These are phyloP conservation scores for Fregetta grallaria DNA, from an alignment of 2,113 vertebrate genomes.

Conservation along the genomic window DNA sequence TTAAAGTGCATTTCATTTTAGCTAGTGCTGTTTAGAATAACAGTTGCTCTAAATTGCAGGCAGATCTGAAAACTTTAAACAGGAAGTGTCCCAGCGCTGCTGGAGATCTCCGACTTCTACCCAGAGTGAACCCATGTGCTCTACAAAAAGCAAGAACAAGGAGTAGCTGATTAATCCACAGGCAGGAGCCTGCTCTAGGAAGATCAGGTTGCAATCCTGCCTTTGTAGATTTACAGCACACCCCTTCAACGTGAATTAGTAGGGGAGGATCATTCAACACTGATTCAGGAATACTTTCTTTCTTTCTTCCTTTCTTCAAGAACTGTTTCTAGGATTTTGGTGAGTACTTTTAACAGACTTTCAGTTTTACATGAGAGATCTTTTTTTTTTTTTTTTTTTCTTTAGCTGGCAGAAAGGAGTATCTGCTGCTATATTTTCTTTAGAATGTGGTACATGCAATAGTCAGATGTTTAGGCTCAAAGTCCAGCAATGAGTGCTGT, in stretches of 20 bases:
- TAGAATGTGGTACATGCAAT: neutral
- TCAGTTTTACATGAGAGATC: neutral
- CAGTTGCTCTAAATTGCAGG: neutral
- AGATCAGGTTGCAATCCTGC: slow-evolving; percentile 34
- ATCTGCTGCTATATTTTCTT: neutral
- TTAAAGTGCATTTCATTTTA: neutral
- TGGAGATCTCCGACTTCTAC: neutral
- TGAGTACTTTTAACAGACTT: slow-evolving; percentile 63
- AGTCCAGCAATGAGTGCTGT: neutral
- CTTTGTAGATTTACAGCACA: neutral
- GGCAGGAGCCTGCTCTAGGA: neutral
- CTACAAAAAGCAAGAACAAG: neutral
- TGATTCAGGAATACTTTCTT: neutral
- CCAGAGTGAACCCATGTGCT: neutral
- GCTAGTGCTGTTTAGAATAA: neutral
- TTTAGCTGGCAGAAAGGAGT: neutral
- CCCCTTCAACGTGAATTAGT: neutral
- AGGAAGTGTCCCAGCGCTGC: slow-evolving; percentile 22
- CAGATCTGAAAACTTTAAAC: neutral
- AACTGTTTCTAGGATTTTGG: slow-evolving; percentile 50
- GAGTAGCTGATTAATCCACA: neutral
- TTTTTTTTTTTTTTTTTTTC: neutral
- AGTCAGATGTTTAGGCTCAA: neutral
- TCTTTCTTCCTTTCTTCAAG: slow-evolving; percentile 26
- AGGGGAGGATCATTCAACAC: neutral